These are phyloP conservation scores for Campopleginae sp. DNA, from an alignment of 2,888 invertebrate genomes.

Conservation along the genomic window DNA sequence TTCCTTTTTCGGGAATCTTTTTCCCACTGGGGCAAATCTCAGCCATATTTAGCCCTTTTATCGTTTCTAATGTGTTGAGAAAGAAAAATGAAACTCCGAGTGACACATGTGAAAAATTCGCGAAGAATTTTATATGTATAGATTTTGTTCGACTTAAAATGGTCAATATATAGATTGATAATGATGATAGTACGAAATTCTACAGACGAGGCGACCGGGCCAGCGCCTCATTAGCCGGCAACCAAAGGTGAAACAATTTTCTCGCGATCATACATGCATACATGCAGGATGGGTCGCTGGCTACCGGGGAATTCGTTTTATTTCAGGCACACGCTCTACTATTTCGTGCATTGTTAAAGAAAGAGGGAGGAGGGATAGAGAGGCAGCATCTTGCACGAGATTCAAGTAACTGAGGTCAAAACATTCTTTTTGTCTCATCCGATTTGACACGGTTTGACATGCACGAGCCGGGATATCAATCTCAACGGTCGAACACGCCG, in stretches of 20 bases:
- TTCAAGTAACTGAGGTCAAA: not conserved
- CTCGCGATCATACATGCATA: too few species aligned
- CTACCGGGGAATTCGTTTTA: constrained; percentile 43
- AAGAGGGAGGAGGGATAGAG: constrained; percentile 4
- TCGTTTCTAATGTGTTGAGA: not conserved
- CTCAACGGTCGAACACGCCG: not conserved
- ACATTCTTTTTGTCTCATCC: not conserved
- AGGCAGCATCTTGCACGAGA: not conserved
- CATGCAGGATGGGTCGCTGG: constrained; percentile 25
- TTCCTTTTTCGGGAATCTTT: constrained; percentile 50
- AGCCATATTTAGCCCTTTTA: constrained; percentile 20
- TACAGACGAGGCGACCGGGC: constrained; percentile 13
- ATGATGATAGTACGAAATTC: not conserved
- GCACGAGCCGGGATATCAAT: not conserved
- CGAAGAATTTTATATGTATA: not conserved
- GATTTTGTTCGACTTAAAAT: not conserved
- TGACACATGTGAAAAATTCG: not conserved
- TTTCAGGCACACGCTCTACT: constrained; percentile 31
- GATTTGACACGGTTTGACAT: not conserved
- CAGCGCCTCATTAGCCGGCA: constrained; percentile 32
- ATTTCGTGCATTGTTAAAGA: constrained; percentile 46
- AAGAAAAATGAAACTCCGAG: not conserved
- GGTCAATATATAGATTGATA: not conserved
- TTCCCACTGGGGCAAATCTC: constrained; percentile 15
- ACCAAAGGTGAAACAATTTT: constrained; percentile 13